phyloP scores from a whole-genome alignment of 2,888 invertebrate genomes.

The Phlogophora meticulosa region DNA sequence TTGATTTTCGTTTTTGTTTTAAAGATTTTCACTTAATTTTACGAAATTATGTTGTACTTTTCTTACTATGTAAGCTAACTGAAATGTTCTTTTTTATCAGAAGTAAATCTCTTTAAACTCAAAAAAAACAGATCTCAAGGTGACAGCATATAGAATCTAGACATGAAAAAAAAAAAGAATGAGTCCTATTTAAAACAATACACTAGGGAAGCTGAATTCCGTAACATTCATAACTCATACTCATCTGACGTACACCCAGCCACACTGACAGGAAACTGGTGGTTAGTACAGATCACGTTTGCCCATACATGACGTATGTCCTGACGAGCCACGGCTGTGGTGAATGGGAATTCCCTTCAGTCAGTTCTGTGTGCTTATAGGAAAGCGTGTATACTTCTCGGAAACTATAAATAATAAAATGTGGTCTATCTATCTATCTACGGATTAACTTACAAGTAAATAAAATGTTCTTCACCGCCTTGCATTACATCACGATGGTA shows the following conservation, averaged over 20 bases:
- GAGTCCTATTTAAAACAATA: constrained; percentile 12
- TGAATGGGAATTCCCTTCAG: constrained; percentile 43
- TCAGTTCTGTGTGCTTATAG: constrained; percentile 18
- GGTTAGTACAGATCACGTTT: constrained; percentile 4
- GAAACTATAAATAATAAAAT: constrained; percentile 9
- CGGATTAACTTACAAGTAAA: too few relatives aligned
- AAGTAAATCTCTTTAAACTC: too few relatives aligned
- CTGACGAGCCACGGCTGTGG: background rate
- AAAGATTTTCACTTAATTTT: too few relatives aligned
- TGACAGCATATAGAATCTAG: background rate
- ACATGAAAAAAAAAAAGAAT: constrained; percentile 1
- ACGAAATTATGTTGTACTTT: too few relatives aligned
- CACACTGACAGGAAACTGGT: constrained; percentile 42
- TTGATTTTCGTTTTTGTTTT: too few relatives aligned
- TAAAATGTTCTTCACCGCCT: too few relatives aligned
- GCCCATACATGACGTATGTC: constrained; percentile 27
- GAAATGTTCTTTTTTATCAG: too few relatives aligned
- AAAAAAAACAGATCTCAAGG: background rate
- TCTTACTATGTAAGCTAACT: too few relatives aligned
- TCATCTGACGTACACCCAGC: background rate
- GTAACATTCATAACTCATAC: background rate
- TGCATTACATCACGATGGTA: too few relatives aligned
- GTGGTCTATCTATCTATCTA: background rate
- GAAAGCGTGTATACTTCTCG: constrained; percentile 21
- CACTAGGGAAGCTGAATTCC: background rate